Percentiles rank a stretch among this genome's conserved stretches.
phyloP scores from a whole-genome alignment of 2,113 vertebrate genomes.

The Peromyscus californicus region DNA sequence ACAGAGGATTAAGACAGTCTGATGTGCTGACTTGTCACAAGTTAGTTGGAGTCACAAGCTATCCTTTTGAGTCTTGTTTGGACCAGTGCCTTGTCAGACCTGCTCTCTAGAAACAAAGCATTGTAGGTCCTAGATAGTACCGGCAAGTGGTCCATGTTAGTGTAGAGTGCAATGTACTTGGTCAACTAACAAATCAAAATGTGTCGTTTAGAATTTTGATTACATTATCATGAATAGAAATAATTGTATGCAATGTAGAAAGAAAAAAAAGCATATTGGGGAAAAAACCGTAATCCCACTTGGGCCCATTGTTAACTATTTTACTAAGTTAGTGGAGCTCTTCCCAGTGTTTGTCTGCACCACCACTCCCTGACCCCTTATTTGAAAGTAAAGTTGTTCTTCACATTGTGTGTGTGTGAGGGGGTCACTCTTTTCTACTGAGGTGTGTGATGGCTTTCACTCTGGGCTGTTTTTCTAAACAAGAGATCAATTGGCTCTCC shows the following conservation, averaged over 20 bases:
- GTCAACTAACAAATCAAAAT: background rate
- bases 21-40: background rate
- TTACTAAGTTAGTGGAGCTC: background rate
- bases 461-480: background rate
- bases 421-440: background rate
- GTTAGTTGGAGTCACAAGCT: background rate
- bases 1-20: background rate
- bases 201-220: background rate
- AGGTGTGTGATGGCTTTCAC: background rate
- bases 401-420: background rate
- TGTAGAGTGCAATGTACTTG: background rate
- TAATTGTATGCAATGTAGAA: background rate
- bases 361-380: background rate
- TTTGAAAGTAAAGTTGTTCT: conserved; percentile 34
- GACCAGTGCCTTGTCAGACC: background rate
- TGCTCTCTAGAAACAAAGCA: background rate
- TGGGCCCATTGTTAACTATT: background rate
- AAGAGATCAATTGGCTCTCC: background rate
- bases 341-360: background rate
- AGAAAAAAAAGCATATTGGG: background rate
- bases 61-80: background rate
- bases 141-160: background rate
- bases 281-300: background rate
- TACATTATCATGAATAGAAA: background rate
- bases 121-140: background rate